These are phyloP conservation scores for Mastomys coucha DNA, from an alignment of 2,113 vertebrate species.

Conservation along the genomic window DNA sequence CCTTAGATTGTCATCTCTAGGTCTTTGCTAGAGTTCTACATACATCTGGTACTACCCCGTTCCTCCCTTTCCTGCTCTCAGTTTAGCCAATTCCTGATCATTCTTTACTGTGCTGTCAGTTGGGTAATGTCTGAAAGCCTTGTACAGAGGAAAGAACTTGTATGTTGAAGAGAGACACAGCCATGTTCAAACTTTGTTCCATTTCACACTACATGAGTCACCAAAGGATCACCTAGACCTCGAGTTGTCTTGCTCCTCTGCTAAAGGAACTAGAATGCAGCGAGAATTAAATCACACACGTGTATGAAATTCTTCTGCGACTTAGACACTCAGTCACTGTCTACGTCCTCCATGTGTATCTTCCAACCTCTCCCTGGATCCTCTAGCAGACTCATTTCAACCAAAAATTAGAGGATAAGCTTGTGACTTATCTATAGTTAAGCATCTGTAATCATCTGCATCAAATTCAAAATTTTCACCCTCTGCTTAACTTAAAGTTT, in stretches of 20 bases:
- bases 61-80: neutral
- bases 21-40: neutral
- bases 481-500: neutral
- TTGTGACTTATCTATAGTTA: neutral
- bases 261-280: neutral
- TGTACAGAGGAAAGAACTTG: neutral
- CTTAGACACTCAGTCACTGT: neutral
- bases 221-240: neutral
- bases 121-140: neutral
- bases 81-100: slow-evolving; percentile 9
- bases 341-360: neutral
- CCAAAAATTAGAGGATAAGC: neutral
- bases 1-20: neutral
- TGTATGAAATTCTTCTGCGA: neutral
- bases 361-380: neutral
- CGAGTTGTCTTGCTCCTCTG: neutral
- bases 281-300: neutral
- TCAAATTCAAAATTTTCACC: neutral
- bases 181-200: slow-evolving; percentile 2
- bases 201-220: neutral
- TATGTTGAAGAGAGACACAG: neutral
- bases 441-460: neutral
- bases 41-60: neutral
- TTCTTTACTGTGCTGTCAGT: neutral
- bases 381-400: neutral